These are phyloP conservation scores for Tachina fera DNA, from an alignment of 2,888 invertebrate genomes.

Conservation along the genomic window DNA sequence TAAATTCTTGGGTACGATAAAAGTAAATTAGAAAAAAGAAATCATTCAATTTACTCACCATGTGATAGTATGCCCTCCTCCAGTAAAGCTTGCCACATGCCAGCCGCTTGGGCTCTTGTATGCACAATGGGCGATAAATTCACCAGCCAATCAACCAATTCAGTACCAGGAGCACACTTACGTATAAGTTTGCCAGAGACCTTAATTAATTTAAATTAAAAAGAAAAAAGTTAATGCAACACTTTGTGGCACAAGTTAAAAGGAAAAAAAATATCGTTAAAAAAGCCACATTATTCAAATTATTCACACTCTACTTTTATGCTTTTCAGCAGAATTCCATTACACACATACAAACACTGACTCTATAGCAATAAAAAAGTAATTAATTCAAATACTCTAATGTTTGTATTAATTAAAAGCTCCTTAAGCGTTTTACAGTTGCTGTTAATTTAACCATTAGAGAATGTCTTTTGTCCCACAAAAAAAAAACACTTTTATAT, in stretches of 20 bases:
- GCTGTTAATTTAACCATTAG: slow-evolving; percentile 46
- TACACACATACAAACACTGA: too few relatives aligned
- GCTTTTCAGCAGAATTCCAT: too few relatives aligned
- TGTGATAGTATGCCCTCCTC: slow-evolving; percentile 91
- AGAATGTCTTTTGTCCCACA: neutral
- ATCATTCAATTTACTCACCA: slow-evolving; percentile 84
- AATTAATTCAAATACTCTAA: slow-evolving; percentile 39
- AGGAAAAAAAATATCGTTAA: neutral
- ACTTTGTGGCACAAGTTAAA: slow-evolving; percentile 28
- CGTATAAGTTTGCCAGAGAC: slow-evolving; percentile 86
- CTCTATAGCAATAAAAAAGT: slow-evolving; percentile 4
- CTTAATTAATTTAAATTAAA: slow-evolving; percentile 70
- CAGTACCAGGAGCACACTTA: slow-evolving; percentile 90
- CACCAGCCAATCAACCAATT: slow-evolving; percentile 91
- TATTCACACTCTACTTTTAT: slow-evolving; percentile 20
- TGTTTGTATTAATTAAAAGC: slow-evolving; percentile 63
- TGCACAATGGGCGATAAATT: slow-evolving; percentile 86
- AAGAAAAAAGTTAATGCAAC: neutral
- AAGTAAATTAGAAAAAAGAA: slow-evolving; percentile 23
- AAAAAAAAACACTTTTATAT: neutral
- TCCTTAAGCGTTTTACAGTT: slow-evolving; percentile 61
- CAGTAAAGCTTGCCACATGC: slow-evolving; percentile 92
- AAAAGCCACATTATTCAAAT: slow-evolving; percentile 42
- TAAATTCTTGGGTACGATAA: neutral
- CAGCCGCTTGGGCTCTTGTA: slow-evolving; percentile 88